Base-by-base conservation (phyloP, 2,888 invertebrate species). In the Alviniconcha strummeri region DNA sequence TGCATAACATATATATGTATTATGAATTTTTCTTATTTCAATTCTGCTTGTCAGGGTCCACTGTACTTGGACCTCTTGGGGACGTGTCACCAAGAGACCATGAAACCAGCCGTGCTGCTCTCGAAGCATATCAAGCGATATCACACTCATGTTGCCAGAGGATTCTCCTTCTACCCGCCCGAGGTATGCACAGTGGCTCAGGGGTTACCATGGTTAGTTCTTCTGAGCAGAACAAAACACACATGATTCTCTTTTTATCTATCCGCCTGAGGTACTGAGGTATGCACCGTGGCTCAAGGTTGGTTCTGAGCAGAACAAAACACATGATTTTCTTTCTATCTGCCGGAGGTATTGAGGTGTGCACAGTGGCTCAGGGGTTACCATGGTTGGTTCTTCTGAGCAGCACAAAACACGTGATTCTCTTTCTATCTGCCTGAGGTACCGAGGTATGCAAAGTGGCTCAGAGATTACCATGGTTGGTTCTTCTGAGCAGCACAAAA, bases 71-170 rank as follows among this genome's bases (percentile, higher is more conserved):
- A 94, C 77, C 82, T 94, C 69, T 78, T 93, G 52, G 94, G 93
- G 6, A 94, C 93, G 0, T 93, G 93, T 88, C 93, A 94, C 87
- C 90, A 92, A 5, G 93, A 93, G 84, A 88, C 88, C 1, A 87
- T 90, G 9, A 93, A 93, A 82, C 94, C 94, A 56, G 92, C 93
- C 0, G 91, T 93, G 1, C 88, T 94, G 52, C 85, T 89, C 82
- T 78, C 88, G n/a, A 89, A 90, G 78, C 93, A 94, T 86, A 80
- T 94, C 57, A 87, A 89, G 15, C 86, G 89, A n/a, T 93, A 89
- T 87, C 84, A 87, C 64, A 87, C 89, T n/a, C 92, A 92, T 85
- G 89, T 89, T 3, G 89, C 91, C 78, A 85, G 92, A 69, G 93
- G 93, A 3, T 89, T 93, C 55, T 91, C 93, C 11, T 85, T 91